Evolutionary conservation across 2,113 vertebrate genomes (phyloP).

Genomic region (Rhea pennata): DNA sequence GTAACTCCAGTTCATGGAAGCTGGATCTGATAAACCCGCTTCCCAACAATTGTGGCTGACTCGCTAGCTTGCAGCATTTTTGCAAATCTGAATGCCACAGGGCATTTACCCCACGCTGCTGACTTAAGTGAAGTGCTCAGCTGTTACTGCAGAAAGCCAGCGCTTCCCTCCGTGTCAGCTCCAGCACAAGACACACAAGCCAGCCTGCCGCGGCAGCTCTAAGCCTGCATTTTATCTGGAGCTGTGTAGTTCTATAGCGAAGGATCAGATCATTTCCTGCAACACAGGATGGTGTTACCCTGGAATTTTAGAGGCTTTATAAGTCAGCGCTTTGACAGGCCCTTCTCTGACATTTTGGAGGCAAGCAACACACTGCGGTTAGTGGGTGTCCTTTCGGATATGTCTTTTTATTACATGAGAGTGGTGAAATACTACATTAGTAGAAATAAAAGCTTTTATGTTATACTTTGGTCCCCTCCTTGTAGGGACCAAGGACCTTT

Average conservation of each 20-base stretch:
- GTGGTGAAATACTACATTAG: background rate
- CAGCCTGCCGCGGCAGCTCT: background rate
- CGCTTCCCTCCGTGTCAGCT: background rate
- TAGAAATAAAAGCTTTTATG: background rate
- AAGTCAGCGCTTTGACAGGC: background rate
- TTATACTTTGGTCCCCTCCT: background rate
- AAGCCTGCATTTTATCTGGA: background rate
- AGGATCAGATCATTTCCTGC: background rate
- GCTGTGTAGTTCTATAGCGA: background rate
- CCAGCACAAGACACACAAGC: background rate
- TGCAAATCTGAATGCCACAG: background rate
- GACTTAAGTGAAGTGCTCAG: background rate
- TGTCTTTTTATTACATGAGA: background rate
- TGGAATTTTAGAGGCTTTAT: background rate
- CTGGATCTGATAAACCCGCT: background rate
- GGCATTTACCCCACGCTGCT: background rate
- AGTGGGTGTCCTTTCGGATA: background rate
- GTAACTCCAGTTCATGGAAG: background rate
- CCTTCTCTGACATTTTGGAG: background rate
- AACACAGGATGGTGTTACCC: background rate
- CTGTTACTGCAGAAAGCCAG: background rate
- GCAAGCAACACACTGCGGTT: background rate
- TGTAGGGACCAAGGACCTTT: background rate
- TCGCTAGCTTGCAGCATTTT: background rate
- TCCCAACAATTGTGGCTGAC: background rate